Percentiles rank a stretch among this genome's conserved stretches.
Conservation (phyloP, 2,113 vertebrate genomes). For the Erythrocercus mccallii region DNA sequence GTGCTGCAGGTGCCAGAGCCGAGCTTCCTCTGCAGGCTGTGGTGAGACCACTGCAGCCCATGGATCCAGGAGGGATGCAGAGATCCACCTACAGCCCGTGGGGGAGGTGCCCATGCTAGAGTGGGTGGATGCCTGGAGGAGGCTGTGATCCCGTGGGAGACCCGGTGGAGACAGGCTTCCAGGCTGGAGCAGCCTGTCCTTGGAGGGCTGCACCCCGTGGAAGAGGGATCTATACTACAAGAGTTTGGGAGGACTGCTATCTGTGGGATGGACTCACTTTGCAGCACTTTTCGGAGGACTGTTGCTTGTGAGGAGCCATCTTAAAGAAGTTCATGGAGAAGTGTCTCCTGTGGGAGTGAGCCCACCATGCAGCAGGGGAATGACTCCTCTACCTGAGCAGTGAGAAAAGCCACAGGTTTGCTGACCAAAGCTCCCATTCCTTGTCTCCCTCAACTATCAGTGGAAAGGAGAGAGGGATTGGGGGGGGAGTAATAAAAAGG, state of each 20-base stretch:
- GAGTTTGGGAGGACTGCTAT: not conserved
- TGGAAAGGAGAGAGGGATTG: not conserved
- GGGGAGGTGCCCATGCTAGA: rapidly evolving
- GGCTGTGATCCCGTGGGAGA: not conserved
- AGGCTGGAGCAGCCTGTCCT: not conserved
- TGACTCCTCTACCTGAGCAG: not conserved
- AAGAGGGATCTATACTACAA: not conserved
- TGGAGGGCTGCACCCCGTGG: too few relatives aligned
- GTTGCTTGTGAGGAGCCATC: not conserved
- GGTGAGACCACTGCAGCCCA: too few relatives aligned
- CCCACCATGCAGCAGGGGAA: not conserved
- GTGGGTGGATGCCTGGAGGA: rapidly evolving
- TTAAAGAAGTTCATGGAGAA: not conserved
- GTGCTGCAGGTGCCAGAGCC: rapidly evolving
- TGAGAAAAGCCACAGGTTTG: not conserved
- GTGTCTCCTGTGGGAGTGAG: rapidly evolving
- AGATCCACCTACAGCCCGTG: not conserved
- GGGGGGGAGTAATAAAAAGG: rapidly evolving
- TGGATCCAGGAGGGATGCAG: not conserved
- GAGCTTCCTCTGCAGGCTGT: rapidly evolving
- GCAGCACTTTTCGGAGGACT: not conserved
- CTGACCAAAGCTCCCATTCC: not conserved
- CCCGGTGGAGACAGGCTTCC: rapidly evolving
- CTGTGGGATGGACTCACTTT: not conserved
- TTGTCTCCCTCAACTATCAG: not conserved